phyloP scores from a whole-genome alignment of 2,113 vertebrate species.

The Halichoerus grypus region DNA sequence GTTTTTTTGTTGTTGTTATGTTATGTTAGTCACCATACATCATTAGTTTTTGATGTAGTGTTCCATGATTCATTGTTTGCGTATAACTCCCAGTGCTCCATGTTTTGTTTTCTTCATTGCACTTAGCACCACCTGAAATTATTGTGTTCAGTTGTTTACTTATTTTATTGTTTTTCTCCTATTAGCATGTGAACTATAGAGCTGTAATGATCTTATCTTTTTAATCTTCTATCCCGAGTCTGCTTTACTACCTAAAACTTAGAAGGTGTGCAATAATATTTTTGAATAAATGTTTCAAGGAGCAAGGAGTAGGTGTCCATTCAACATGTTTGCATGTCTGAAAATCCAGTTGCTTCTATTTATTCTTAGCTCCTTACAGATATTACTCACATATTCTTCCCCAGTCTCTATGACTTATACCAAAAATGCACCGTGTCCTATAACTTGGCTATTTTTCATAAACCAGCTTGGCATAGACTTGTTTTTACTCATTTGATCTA shows the following conservation, averaged over 20 bases:
- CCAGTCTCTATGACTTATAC: not conserved
- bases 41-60: too few relatives aligned
- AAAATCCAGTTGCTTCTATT: not conserved
- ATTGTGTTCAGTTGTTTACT: not conserved
- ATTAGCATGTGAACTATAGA: not conserved
- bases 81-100: too few relatives aligned
- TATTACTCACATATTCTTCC: not conserved
- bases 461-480: not conserved
- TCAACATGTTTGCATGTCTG: not conserved
- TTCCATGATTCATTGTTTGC: too few relatives aligned
- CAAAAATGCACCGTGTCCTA: not conserved
- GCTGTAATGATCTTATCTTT: not conserved
- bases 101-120: not conserved
- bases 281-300: slow-evolving; percentile 25
- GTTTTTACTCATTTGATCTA: not conserved
- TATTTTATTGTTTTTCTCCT: not conserved
- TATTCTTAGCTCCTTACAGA: not conserved
- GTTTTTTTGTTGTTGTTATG: not conserved
- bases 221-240: not conserved
- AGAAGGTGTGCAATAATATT: not conserved
- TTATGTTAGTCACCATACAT: too few relatives aligned
- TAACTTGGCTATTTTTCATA: not conserved
- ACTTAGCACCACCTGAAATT: not conserved
- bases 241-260: not conserved
- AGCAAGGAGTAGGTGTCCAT: not conserved